Evolutionary conservation across 2,888 invertebrate species (phyloP).

Genomic region (Caenorhabditis zanzibari): DNA sequence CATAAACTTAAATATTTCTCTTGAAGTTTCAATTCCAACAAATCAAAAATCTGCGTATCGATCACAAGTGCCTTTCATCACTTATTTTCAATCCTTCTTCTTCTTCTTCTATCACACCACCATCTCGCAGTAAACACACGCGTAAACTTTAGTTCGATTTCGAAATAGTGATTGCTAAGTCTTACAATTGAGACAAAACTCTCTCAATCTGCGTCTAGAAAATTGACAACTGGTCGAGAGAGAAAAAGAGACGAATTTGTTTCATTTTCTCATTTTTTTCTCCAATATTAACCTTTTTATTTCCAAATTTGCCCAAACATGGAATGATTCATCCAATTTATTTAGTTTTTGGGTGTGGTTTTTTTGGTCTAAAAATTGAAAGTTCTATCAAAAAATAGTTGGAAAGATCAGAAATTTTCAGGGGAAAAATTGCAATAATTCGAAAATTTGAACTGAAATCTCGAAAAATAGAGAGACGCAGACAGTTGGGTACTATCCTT

Average conservation of each 20-base stretch:
- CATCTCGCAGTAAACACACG: conserved; percentile 30
- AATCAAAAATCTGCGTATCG: conserved; percentile 19
- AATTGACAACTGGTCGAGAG: background rate
- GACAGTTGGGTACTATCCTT: too few species aligned
- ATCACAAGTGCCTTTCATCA: conserved; percentile 37
- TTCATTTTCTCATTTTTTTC: conserved; percentile 5
- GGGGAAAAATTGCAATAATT: too few species aligned
- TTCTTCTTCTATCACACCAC: background rate
- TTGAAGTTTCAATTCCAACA: background rate
- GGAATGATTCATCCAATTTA: conserved; percentile 1
- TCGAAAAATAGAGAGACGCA: too few species aligned
- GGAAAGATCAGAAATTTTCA: too few species aligned
- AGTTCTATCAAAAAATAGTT: too few species aligned
- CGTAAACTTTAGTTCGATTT: conserved; percentile 2
- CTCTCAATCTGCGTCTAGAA: conserved; percentile 35
- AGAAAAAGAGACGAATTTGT: background rate
- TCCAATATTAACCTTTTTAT: too few species aligned
- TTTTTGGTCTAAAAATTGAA: background rate
- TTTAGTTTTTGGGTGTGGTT: conserved; percentile 20
- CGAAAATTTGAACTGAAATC: too few species aligned
- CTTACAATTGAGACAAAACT: background rate
- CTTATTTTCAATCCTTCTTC: conserved; percentile 5
- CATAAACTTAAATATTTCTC: background rate
- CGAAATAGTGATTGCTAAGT: conserved; percentile 57
- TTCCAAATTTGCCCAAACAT: too few species aligned